Conservation (phyloP, 2,888 invertebrate species). For the Cosmorhoe ocellata region DNA sequence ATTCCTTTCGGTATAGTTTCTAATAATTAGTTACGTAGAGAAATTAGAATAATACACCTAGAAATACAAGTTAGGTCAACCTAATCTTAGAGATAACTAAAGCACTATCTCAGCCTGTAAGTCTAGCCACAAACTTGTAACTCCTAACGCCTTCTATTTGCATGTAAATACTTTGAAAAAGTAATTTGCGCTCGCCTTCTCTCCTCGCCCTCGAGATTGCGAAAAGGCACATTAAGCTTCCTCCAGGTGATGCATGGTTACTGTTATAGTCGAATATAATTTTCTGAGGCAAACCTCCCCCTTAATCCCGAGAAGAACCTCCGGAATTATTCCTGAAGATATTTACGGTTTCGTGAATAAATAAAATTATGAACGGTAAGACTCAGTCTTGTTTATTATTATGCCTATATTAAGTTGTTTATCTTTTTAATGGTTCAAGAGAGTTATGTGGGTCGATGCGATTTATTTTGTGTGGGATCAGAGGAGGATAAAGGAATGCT, state of each 20-base stretch:
- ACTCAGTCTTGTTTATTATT: conserved; percentile 75
- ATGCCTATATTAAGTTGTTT: conserved; percentile 82
- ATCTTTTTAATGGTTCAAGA: conserved; percentile 78
- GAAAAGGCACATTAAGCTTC: conserved; percentile 80
- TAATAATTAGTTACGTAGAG: too few relatives aligned
- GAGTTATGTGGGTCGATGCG: conserved; percentile 77
- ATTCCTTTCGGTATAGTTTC: too few relatives aligned
- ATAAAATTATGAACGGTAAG: conserved; percentile 73
- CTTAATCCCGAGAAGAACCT: conserved; percentile 81
- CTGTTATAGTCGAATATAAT: conserved; percentile 83
- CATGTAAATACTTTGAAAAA: conserved; percentile 83
- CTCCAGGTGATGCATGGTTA: conserved; percentile 82
- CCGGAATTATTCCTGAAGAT: conserved; percentile 79
- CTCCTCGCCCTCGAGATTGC: conserved; percentile 80
- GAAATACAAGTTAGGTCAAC: too few relatives aligned
- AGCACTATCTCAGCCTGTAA: conserved; percentile 14
- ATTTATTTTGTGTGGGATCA: conserved; percentile 77
- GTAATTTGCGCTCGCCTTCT: conserved; percentile 77
- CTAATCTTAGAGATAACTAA: conserved; percentile 1
- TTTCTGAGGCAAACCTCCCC: conserved; percentile 79
- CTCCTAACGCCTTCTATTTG: conserved; percentile 74
- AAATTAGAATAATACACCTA: too few relatives aligned
- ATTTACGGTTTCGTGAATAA: conserved; percentile 82
- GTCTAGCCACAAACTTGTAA: conserved; percentile 38
- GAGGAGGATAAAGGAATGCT: conserved; percentile 68